Percentiles rank a stretch among this genome's conserved stretches.
These are phyloP conservation scores for Chrysemys picta DNA, from an alignment of 2,113 vertebrate species.

Conservation along the genomic window DNA sequence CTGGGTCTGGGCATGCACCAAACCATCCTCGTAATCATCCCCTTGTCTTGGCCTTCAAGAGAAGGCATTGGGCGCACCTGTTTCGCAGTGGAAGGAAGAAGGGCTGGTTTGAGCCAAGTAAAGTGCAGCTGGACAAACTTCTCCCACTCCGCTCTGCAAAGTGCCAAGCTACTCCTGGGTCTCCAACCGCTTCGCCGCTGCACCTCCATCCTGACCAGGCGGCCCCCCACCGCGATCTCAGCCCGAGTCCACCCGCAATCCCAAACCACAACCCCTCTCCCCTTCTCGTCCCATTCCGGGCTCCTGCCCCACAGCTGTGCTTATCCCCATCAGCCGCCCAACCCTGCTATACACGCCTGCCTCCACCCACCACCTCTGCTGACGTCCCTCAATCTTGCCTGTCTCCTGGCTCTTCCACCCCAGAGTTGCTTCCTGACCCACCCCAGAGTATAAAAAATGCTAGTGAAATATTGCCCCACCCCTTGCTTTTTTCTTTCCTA, in stretches of 20 bases:
- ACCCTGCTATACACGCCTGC: background rate
- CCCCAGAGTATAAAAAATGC: background rate
- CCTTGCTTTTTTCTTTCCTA: background rate
- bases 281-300: background rate
- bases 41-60: background rate
- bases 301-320: background rate
- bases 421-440: background rate
- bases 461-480: background rate
- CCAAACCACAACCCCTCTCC: background rate
- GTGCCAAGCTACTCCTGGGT: background rate
- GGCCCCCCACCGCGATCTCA: too few relatives aligned
- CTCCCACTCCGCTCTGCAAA: too few relatives aligned
- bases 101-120: background rate
- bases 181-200: background rate
- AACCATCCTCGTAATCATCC: background rate
- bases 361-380: background rate
- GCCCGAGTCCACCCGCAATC: background rate
- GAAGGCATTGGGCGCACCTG: background rate
- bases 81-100: background rate
- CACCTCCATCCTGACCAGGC: background rate
- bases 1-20: too few relatives aligned
- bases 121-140: background rate
- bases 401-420: background rate
- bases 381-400: too few relatives aligned
- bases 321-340: background rate